phyloP scores from a whole-genome alignment of 2,113 vertebrate species.

The Perca fluviatilis region DNA sequence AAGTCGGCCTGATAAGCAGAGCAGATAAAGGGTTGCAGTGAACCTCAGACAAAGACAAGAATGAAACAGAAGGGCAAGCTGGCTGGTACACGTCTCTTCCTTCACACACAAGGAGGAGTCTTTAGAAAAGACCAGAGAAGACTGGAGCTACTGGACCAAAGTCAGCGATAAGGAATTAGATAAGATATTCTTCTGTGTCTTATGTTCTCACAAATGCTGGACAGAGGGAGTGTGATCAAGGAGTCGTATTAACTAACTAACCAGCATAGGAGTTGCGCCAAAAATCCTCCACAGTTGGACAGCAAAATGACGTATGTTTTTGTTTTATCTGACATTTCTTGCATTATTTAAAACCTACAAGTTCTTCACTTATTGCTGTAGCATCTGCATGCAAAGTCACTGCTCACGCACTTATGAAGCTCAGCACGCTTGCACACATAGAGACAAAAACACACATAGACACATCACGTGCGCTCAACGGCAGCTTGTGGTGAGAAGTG shows the following conservation, averaged over 20 bases:
- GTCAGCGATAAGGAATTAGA: slow-evolving; percentile 46
- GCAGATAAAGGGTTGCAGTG: slow-evolving; percentile 64
- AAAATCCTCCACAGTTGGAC: background rate
- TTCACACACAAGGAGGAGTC: slow-evolving; percentile 27
- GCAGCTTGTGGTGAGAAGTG: slow-evolving; percentile 56
- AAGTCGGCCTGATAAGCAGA: slow-evolving; percentile 62
- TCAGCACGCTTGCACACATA: background rate
- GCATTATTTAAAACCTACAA: background rate
- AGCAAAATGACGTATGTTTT: background rate
- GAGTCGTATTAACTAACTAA: background rate
- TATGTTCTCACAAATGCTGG: slow-evolving; percentile 29
- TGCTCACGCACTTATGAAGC: background rate
- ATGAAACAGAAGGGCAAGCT: slow-evolving; percentile 41
- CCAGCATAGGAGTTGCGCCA: background rate
- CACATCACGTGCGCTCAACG: slow-evolving; percentile 38
- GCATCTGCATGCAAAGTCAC: background rate
- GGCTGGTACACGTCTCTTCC: slow-evolving; percentile 44
- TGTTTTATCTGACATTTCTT: background rate
- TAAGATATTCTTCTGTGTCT: slow-evolving; percentile 15
- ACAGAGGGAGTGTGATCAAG: slow-evolving; percentile 9
- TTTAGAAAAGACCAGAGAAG: slow-evolving; percentile 21
- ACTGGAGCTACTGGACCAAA: slow-evolving; percentile 12
- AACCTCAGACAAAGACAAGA: slow-evolving; percentile 50
- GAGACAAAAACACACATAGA: background rate
- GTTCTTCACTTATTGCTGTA: background rate